Conservation (phyloP, 2,888 invertebrate species). For the Salticus scenicus region DNA sequence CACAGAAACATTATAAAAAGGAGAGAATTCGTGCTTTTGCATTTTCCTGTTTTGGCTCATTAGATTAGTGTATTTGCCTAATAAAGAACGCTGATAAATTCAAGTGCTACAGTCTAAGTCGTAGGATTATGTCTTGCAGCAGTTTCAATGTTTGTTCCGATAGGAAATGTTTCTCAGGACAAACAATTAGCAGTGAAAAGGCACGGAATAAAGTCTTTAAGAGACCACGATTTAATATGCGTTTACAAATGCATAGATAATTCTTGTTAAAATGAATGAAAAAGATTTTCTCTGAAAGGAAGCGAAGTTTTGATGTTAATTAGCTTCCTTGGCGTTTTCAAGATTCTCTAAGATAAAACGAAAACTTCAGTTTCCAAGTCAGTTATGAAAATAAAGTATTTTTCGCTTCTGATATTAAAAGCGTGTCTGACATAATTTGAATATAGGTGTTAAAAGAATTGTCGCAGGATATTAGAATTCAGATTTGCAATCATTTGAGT, state of each 20-base stretch:
- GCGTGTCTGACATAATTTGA: no score
- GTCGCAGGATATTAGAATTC: no score
- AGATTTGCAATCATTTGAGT: no score
- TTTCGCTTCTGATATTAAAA: no score
- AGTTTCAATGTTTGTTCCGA: conserved; percentile 54
- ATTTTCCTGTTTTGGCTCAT: conserved; percentile 30
- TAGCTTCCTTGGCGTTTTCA: not conserved
- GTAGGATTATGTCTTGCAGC: conserved; percentile 5
- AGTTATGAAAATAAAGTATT: no score
- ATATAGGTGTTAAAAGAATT: no score
- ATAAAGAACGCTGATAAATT: conserved; percentile 43
- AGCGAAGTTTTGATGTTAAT: not conserved
- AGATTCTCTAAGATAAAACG: not conserved
- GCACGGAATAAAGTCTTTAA: conserved; percentile 28
- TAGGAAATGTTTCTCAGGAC: conserved; percentile 61
- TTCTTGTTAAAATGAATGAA: not conserved
- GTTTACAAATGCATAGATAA: conserved; percentile 34
- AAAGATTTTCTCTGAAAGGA: not conserved
- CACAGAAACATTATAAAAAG: conserved; percentile 28
- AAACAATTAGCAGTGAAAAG: conserved; percentile 50
- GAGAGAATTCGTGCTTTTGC: conserved; percentile 21
- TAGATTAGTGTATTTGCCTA: conserved; percentile 58
- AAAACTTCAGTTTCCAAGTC: not conserved
- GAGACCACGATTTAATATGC: conserved; percentile 44
- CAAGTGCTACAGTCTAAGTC: conserved; percentile 37